A percentile compares a stretch with the other conserved stretches of the same genome.
phyloP scores from a whole-genome alignment of 2,888 invertebrate genomes.

The Ennomos erosarius region DNA sequence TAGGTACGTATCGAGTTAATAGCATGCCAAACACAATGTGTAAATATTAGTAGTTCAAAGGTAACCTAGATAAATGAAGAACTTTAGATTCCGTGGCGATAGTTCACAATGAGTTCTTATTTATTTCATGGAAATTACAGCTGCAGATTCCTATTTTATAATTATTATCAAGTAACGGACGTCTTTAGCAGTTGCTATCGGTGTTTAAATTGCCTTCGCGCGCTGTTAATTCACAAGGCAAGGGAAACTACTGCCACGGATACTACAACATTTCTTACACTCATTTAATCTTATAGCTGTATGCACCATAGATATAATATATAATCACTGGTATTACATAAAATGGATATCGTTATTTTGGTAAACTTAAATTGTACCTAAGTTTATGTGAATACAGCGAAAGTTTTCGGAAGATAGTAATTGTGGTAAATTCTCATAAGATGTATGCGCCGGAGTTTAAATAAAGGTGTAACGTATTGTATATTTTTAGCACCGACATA shows the following conservation, averaged over 20 bases:
- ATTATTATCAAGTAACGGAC: neutral
- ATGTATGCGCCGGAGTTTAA: constrained; percentile 40
- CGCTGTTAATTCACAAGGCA: neutral
- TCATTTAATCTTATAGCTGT: constrained; percentile 62
- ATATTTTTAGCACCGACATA: constrained; percentile 70
- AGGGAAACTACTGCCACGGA: constrained; percentile 40
- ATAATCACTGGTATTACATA: constrained; percentile 50
- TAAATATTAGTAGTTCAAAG: constrained; percentile 41
- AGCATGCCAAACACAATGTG: constrained; percentile 35
- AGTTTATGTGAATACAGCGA: constrained; percentile 54
- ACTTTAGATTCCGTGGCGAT: constrained; percentile 45
- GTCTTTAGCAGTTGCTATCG: neutral
- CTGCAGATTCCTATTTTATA: neutral
- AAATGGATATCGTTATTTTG: constrained; percentile 39
- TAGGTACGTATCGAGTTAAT: constrained; percentile 51
- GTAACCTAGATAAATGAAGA: constrained; percentile 55
- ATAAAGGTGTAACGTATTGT: constrained; percentile 30
- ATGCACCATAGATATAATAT: constrained; percentile 64
- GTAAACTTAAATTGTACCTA: constrained; percentile 31
- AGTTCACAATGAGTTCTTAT: constrained; percentile 24
- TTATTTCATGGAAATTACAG: neutral
- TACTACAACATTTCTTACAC: constrained; percentile 45
- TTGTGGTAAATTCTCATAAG: constrained; percentile 39
- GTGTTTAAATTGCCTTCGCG: neutral
- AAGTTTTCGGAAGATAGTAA: constrained; percentile 28